Conservation (phyloP, 2,113 vertebrate species). For the Xiphophorus hellerii region DNA sequence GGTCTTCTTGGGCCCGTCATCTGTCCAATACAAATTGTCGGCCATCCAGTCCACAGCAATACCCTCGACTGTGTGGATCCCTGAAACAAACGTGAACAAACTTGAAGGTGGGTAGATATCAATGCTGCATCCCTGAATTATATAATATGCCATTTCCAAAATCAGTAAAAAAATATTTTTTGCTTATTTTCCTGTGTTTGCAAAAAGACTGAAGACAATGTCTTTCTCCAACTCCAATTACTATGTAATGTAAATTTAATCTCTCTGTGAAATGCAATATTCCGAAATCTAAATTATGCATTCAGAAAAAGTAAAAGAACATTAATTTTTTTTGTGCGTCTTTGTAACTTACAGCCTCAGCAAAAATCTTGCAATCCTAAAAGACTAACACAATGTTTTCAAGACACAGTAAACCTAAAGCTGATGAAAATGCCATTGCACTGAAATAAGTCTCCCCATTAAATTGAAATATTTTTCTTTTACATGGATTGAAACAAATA, state of each 20-base stretch:
- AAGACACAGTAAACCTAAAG: background rate
- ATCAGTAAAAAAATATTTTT: background rate
- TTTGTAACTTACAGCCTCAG: background rate
- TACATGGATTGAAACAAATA: background rate
- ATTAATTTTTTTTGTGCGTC: background rate
- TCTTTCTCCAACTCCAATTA: background rate
- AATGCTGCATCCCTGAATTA: background rate
- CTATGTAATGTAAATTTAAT: background rate
- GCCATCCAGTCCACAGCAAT: constrained; percentile 99
- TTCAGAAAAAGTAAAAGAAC: background rate
- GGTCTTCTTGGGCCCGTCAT: constrained; percentile 97
- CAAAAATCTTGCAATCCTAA: background rate
- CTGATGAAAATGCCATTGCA: background rate
- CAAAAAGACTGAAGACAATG: background rate
- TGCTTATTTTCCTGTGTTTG: background rate
- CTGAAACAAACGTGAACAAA: constrained; percentile 66
- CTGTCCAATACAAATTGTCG: constrained; percentile 96
- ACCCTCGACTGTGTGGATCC: constrained; percentile 95
- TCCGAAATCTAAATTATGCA: background rate
- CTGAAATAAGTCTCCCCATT: background rate
- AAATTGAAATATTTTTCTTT: background rate
- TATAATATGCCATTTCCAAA: background rate
- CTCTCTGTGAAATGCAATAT: background rate
- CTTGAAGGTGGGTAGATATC: background rate
- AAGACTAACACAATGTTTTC: background rate